Evolutionary conservation across 1,140 invertebrate genomes (phyloP).

Genomic region (Meloidogyne floridensis): DNA sequence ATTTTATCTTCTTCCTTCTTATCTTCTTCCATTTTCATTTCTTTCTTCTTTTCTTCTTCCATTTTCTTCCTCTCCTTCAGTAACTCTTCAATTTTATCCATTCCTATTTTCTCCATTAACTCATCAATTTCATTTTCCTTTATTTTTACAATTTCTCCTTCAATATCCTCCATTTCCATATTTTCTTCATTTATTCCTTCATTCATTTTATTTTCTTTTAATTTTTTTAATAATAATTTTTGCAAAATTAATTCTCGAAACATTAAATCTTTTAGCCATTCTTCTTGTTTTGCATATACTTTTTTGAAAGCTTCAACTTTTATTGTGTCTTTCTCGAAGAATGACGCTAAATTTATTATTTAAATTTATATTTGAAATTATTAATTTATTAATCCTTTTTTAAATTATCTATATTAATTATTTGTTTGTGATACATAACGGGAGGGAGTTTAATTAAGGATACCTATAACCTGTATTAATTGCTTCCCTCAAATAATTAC

Average conservation of each 20-base stretch:
- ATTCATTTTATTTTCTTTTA: background rate
- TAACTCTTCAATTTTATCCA: background rate
- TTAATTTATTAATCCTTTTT: background rate
- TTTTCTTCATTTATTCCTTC: background rate
- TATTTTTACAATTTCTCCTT: background rate
- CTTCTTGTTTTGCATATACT: background rate
- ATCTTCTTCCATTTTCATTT: background rate
- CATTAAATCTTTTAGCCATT: constrained; percentile 5
- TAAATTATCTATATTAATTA: no score
- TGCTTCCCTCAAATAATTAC: no score
- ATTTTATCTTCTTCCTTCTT: background rate
- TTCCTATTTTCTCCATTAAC: background rate
- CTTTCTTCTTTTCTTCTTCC: background rate
- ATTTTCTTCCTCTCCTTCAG: background rate
- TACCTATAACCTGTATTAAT: no score
- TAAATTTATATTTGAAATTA: background rate
- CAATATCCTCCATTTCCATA: background rate
- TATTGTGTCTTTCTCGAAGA: background rate
- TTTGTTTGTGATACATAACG: no score
- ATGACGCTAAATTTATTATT: background rate
- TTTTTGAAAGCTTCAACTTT: background rate
- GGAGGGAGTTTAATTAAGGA: no score
- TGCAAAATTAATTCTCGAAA: background rate
- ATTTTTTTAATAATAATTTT: background rate
- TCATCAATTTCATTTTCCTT: background rate